Evolutionary conservation across 2,113 vertebrate species (phyloP), one percentile per base, ranked within the genome.

Genomic region (Chaetodon trifascialis): DNA sequence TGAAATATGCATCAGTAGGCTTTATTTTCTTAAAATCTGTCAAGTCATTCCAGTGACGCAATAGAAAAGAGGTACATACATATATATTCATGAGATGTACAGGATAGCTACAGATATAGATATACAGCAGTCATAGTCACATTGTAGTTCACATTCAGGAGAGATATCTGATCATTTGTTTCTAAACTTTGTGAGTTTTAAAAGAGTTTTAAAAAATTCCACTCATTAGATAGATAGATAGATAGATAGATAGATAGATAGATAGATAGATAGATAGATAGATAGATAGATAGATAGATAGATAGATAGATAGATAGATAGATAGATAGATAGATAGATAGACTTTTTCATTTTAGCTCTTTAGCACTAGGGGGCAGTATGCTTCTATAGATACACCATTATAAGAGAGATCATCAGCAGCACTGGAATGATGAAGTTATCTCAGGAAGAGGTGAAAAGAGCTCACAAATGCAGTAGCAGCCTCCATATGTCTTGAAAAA

Each of bases 311-410:
- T 40, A 56, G 38, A 56, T 17, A 55, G 66, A 67, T 40, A 34
- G 55, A 59, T 4, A 17, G 40, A 60, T 17, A 19, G 56, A 64
- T 40, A 7, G 47, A 68, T 3, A 23, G 23, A 55, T 11, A 49
- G 63, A 72, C 2, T 19, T 69, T 30, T 30, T 30, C 63, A 11
- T 74, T 60, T 19, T 16, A 23, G 30, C 12, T 34, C 19, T 9
- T 8, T 36, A 38, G 66, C 90, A 91, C 88, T 76, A 94, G 94
- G 89, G 90, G 92, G 82, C 92, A 94, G 82, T 91, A 38, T 82
- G 59, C 23, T 44, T 82, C 71, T 73, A 54, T 56, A 36, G 16
- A 74, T 74, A 3, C 16, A 14, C 3, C 8, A 11, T 34, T 38
- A 1, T 8, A 14, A 12, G 1, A n/a, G 46, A n/a, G 46, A 8